Evolutionary conservation across 2,797 vertebrate genomes (phyloP).

Genomic region (Hybognathus amarus): DNA sequence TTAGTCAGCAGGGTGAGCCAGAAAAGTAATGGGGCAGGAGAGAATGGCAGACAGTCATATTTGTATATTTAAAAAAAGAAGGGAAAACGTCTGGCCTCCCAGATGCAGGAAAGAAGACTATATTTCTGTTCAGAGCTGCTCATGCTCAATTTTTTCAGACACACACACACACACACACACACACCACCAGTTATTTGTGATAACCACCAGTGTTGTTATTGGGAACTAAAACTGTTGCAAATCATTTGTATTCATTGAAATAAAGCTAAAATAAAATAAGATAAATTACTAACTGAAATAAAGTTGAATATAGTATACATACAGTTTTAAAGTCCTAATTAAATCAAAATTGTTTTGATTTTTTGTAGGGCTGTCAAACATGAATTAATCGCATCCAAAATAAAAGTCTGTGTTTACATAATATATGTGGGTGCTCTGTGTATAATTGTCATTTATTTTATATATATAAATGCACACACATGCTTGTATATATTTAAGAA

Average conservation of each 20-base stretch:
- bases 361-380: too few species aligned
- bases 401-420: too few species aligned
- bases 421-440: too few species aligned
- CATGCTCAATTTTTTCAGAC: not conserved
- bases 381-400: too few species aligned
- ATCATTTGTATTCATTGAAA: not conserved
- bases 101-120: conserved; percentile 7
- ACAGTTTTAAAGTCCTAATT: not conserved
- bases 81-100: not conserved
- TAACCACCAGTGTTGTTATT: not conserved
- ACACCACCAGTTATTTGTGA: too few species aligned
- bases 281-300: not conserved
- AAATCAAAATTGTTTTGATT: too few species aligned
- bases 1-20: conserved; percentile 29
- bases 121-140: not conserved
- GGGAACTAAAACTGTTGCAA: not conserved
- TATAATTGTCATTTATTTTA: too few species aligned
- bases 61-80: not conserved
- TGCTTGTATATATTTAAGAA: too few species aligned
- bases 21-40: conserved; percentile 30
- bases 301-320: not conserved
- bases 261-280: not conserved
- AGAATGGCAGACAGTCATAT: conserved; percentile 34
- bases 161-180: not conserved
- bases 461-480: too few species aligned